Base-by-base conservation (phyloP, 1,140 invertebrate species). In the Olivierus martensii region DNA sequence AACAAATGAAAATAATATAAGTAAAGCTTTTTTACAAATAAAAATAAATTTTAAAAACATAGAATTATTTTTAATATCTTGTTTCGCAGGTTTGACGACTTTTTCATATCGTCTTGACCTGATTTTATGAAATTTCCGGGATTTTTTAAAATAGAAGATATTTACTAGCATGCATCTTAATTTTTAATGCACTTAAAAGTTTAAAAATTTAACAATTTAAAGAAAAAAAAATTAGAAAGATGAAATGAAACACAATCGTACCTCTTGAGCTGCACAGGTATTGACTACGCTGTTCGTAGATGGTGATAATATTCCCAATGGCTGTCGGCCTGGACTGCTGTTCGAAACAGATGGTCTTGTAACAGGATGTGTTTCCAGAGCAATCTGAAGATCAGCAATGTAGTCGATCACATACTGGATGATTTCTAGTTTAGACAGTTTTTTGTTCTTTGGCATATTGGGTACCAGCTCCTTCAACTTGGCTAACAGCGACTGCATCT, bases 341-440 rank as follows among this genome's bases (percentile, higher is more conserved):
- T 6, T 49, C 12, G 47, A 14, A 14, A 34, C 19, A 14, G 34
- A n/a, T 17, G 47, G 34, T 18, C 38, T 49, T 22, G 37, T 18
- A 19, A 11, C 10, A 15, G 49, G 49, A 38, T 51, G 54, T 17
- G 47, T 41, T 19, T 57, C 52, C 37, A 57, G 37, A 37, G 56
- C 52, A 14, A 57, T 51, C 43, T 57, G 56, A 58, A 96, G 73
- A 70, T 95, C 89, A 65, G 88, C 87, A 62, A 96, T 96, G 69
- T 96, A 95, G 66, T 94, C 89, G 67, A 95, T 96, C n/a, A 95
- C 91, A 67, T 92, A 80, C 65, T 94, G 88, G 49, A 95, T 92
- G 43, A 95, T 86, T 71, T 94, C 88, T 66, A 94, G 72, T 66
- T 94, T 93, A 18, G 87, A 87, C 41, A 76, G 64, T 53, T 69